Evolutionary conservation across 2,113 vertebrate genomes (phyloP), one percentile per base, ranked within the genome.

Genomic region (Tachycineta bicolor): DNA sequence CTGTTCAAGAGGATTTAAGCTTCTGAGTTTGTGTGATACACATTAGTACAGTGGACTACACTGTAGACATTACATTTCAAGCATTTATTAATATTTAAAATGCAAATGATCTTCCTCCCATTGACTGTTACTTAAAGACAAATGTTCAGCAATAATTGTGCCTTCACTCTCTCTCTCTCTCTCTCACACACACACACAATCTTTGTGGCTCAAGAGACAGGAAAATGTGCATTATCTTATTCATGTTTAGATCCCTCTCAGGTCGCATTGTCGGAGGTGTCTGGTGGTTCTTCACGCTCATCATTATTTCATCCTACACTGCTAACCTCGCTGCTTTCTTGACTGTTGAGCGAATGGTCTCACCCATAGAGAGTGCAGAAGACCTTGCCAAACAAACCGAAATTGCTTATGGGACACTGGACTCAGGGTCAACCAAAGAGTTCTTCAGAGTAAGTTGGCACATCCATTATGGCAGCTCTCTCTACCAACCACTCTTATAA

Each of bases 261-360:
- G 99, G 99, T 95, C 99, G 99, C 56, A 99, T 99, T 95, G 99
- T 99, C 26, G 99, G 99, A 96, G 99, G 99, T 55, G 99, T 99
- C 64, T 99, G 99, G 99, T 99, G 99, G 99, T 99, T 99, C 99
- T 99, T 99, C 97, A 99, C 99, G 6, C 99, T 99, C 87, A 99
- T 99, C 98, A 99, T 99, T 97, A 99, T 99, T 97, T 99, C 99
- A 43, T 99, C 99, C 62, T 99, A 99, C 93, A 99, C 99, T 56
- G 99, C 99, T 96, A 99, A 99, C 97, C 98, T 99, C 95, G 99
- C 99, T 93, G 99, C 99, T 86, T 99, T 99, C 98, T 98, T 99
- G 96, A 99, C 99, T 8, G 99, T 99, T 95, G 99, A 99, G 97
- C 96, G 99, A 96, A 99, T 99, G 99, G 99, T 99, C 87, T 99